These are phyloP conservation scores for Psittacula derbiana DNA, from an alignment of 2,797 vertebrate genomes.

Conservation along the genomic window DNA sequence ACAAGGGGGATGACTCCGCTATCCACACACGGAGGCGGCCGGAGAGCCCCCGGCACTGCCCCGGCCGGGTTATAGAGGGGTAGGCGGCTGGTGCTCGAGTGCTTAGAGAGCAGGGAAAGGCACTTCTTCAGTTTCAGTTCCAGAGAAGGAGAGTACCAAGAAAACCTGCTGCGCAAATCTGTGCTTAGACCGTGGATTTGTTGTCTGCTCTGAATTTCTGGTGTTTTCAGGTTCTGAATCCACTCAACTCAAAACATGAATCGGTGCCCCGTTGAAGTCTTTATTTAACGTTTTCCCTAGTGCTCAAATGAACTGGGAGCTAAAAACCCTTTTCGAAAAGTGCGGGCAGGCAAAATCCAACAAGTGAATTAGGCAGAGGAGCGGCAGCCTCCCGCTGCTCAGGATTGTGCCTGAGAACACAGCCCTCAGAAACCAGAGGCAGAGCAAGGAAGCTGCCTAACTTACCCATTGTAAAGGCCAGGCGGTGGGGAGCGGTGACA, in stretches of 20 bases:
- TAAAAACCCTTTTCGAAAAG: not conserved
- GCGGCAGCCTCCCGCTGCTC: conserved; percentile 35
- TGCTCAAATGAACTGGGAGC: not conserved
- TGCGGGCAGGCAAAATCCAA: not conserved
- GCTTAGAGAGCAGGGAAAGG: not conserved
- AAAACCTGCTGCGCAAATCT: not conserved
- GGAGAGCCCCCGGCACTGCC: not conserved
- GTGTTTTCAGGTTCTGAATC: not conserved
- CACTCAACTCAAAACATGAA: not conserved
- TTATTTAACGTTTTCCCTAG: not conserved
- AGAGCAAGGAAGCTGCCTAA: conserved; percentile 3
- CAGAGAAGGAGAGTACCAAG: not conserved
- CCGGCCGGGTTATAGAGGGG: not conserved
- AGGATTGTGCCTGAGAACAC: not conserved
- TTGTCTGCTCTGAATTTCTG: not conserved
- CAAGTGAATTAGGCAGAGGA: not conserved
- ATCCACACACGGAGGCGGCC: not conserved
- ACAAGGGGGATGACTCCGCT: not conserved
- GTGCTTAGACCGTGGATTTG: not conserved
- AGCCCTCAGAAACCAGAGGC: conserved; percentile 1
- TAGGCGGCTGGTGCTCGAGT: not conserved
- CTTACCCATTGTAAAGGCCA: not conserved
- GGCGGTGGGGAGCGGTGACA: not conserved
- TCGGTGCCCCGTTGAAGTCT: not conserved
- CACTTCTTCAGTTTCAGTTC: not conserved